phyloP scores from a whole-genome alignment of 2,888 invertebrate species.

The Dryobota labecula region DNA sequence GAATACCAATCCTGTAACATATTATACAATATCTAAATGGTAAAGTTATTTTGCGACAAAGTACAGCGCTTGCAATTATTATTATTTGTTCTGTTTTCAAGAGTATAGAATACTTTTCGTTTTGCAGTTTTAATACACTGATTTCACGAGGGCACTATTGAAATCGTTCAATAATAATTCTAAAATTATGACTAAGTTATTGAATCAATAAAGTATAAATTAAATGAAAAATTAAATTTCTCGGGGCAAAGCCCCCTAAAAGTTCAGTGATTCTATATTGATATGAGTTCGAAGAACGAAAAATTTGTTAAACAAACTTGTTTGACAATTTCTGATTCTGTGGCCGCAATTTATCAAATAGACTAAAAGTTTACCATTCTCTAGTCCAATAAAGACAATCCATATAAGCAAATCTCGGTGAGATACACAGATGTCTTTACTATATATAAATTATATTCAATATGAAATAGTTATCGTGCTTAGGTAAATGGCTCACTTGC shows the following conservation, averaged over 20 bases:
- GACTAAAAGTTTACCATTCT: conserved; percentile 85
- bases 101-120: conserved; percentile 30
- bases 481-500: conserved; percentile 70
- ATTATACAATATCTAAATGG: conserved; percentile 19
- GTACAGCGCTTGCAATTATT: conserved; percentile 26
- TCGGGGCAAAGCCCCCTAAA: conserved; percentile 74
- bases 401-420: conserved; percentile 70
- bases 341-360: conserved; percentile 74
- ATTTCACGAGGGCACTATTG: conserved; percentile 39
- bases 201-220: conserved; percentile 59
- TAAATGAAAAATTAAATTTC: conserved; percentile 59
- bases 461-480: conserved; percentile 72
- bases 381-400: conserved; percentile 86
- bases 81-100: conserved; percentile 24
- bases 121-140: conserved; percentile 20
- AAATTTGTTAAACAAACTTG: conserved; percentile 69
- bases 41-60: conserved; percentile 41
- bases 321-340: conserved; percentile 70
- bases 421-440: conserved; percentile 64
- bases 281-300: conserved; percentile 82
- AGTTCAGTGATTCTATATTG: conserved; percentile 69
- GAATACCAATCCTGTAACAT: conserved; percentile 19
- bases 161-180: conserved; percentile 39
- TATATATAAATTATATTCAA: conserved; percentile 62
- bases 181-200: conserved; percentile 61